phyloP scores from a whole-genome alignment of 2,113 vertebrate species.

The Tragelaphus imberbis region DNA sequence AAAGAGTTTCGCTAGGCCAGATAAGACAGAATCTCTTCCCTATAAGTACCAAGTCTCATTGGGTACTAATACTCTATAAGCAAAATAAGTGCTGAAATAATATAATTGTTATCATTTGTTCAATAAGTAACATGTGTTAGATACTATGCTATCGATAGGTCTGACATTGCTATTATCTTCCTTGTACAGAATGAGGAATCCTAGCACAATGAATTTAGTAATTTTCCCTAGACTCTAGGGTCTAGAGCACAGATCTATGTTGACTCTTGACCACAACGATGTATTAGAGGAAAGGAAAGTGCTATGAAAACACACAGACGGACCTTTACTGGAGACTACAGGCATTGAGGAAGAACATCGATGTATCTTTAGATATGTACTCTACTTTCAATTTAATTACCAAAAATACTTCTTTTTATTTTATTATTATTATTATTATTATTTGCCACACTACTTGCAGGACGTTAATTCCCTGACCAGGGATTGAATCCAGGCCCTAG shows the following conservation, averaged over 20 bases:
- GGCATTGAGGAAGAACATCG: background rate
- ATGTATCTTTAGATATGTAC: background rate
- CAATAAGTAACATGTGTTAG: background rate
- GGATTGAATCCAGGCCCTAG: background rate
- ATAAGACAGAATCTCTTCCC: background rate
- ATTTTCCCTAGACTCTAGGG: background rate
- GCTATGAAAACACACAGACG: background rate
- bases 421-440: background rate
- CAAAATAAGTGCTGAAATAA: background rate
- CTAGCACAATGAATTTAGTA: background rate
- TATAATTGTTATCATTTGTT: background rate
- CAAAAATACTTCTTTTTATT: background rate
- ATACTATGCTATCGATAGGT: background rate
- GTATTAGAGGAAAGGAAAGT: background rate
- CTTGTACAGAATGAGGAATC: background rate
- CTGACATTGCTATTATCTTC: background rate
- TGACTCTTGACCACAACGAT: background rate
- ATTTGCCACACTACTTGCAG: background rate
- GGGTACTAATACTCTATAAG: background rate
- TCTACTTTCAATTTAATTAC: background rate
- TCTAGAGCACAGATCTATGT: background rate
- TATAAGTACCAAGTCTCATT: background rate
- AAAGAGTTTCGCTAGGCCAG: background rate
- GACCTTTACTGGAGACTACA: background rate
- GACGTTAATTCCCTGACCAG: background rate